Evolutionary conservation across 2,797 vertebrate genomes (phyloP).

Genomic region (Tragelaphus oryx): DNA sequence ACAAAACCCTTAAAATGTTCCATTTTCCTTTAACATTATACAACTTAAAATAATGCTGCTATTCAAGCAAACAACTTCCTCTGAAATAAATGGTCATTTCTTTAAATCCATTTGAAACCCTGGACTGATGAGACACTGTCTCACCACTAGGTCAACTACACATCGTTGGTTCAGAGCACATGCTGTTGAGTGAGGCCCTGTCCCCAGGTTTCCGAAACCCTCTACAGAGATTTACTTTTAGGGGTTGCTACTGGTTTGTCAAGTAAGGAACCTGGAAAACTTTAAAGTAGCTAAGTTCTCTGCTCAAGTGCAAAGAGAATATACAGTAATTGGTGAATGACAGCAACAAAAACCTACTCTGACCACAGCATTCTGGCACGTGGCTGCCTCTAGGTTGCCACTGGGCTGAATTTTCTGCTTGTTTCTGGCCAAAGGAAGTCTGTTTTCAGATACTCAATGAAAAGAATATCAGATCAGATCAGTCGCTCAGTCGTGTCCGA

Average conservation of each 20-base stretch:
- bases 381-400: background rate
- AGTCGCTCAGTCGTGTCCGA: too few species aligned
- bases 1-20: conserved; percentile 43
- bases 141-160: background rate
- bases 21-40: conserved; percentile 26
- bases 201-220: background rate
- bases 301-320: background rate
- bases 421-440: background rate
- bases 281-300: background rate
- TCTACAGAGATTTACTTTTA: background rate
- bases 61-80: conserved; percentile 21
- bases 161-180: background rate
- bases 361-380: background rate
- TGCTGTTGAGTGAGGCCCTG: background rate
- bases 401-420: background rate
- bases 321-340: background rate
- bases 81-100: background rate
- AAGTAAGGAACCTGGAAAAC: background rate
- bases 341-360: background rate
- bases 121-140: background rate
- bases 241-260: background rate
- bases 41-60: background rate
- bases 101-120: background rate
- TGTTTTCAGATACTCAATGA: background rate
- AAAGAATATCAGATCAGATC: background rate